Evolutionary conservation across 2,888 invertebrate species (phyloP).

Genomic region (Loripinus fragilis): DNA sequence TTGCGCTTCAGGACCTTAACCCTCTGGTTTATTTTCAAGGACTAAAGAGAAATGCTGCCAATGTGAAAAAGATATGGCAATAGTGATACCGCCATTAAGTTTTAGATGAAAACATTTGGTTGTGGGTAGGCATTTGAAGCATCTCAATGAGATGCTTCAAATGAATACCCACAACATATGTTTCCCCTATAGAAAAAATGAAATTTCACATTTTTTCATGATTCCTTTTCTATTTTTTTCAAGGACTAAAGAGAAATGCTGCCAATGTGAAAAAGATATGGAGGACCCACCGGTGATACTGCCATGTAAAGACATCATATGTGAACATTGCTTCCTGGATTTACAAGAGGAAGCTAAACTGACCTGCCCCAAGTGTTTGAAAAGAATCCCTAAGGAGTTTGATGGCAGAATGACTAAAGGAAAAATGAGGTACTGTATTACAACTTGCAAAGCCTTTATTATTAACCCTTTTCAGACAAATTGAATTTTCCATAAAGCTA

Average conservation of each 20-base stretch:
- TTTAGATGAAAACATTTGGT: too few species aligned
- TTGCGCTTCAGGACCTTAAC: too few species aligned
- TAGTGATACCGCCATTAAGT: slow-evolving; percentile 75
- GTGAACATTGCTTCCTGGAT: slow-evolving; percentile 68
- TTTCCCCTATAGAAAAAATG: too few species aligned
- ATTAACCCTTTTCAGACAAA: too few species aligned
- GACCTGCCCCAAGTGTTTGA: slow-evolving; percentile 66
- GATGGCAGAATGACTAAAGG: background rate
- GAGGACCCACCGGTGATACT: slow-evolving; percentile 66
- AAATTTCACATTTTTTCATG: too few species aligned
- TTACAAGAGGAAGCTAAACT: slow-evolving; percentile 36
- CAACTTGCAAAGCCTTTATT: too few species aligned
- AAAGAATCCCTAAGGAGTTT: slow-evolving; percentile 48
- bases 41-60: slow-evolving; percentile 58
- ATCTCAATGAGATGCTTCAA: too few species aligned
- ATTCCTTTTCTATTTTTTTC: slow-evolving; percentile 14
- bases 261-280: slow-evolving; percentile 66
- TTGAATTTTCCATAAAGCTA: too few species aligned
- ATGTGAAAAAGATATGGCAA: slow-evolving; percentile 67
- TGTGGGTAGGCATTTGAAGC: too few species aligned
- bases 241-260: slow-evolving; percentile 61
- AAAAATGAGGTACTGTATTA: too few species aligned
- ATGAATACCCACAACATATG: too few species aligned
- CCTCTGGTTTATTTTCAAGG: slow-evolving; percentile 39
- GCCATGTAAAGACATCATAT: slow-evolving; percentile 75